Conservation (phyloP, 2,888 invertebrate species). For the Parochlus steinenii region DNA sequence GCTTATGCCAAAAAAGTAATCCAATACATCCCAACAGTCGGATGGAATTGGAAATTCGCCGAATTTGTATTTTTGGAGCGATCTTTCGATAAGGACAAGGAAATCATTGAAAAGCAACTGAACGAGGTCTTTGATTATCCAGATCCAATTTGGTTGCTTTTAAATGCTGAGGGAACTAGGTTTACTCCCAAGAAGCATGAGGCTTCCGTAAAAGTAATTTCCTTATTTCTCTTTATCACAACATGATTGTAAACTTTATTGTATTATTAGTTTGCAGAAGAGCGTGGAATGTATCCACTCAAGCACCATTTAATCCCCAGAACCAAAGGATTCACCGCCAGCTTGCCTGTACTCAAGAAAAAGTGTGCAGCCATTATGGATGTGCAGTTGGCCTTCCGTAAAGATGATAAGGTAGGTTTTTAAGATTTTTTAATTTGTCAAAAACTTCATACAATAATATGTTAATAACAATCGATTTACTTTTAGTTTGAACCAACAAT, state of each 20-base stretch:
- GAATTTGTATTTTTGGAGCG: constrained; percentile 89
- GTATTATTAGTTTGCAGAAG: constrained; percentile 76
- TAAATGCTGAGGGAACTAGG: constrained; percentile 88
- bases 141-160: constrained; percentile 72
- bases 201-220: constrained; percentile 67
- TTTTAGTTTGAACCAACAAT: constrained; percentile 53
- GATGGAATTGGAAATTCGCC: constrained; percentile 89
- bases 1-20: constrained; percentile 88
- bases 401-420: constrained; percentile 35
- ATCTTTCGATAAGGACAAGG: constrained; percentile 78
- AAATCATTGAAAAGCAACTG: constrained; percentile 63
- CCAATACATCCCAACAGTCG: constrained; percentile 72
- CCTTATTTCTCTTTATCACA: too few relatives aligned
- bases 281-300: constrained; percentile 67
- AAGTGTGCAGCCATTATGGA: constrained; percentile 74
- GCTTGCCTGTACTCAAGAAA: constrained; percentile 62
- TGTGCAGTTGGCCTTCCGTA: constrained; percentile 55
- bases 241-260: too few relatives aligned
- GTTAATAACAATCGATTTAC: constrained; percentile 14
- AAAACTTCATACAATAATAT: not conserved
- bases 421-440: not conserved
- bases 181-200: constrained; percentile 77
- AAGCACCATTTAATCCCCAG: constrained; percentile 88
- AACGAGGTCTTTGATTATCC: constrained; percentile 73
- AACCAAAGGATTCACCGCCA: constrained; percentile 84